Conservation (phyloP, 1,140 invertebrate genomes). For the Drosophila carrolli region DNA sequence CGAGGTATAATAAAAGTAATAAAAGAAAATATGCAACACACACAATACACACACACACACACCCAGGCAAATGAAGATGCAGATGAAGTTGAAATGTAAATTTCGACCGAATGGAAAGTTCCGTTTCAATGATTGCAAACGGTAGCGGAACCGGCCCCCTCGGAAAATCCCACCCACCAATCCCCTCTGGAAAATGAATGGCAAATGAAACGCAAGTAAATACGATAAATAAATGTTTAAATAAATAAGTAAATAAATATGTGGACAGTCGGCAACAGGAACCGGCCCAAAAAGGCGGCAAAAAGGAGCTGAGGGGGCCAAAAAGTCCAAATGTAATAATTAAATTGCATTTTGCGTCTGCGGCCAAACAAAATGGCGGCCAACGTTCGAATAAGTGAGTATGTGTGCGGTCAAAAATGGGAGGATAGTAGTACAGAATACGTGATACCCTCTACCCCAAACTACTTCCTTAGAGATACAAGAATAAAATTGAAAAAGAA, state of each 20-base stretch:
- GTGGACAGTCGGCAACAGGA: constrained; percentile 22
- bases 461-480: too few relatives aligned
- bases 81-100: constrained; percentile 59
- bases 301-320: constrained; percentile 11
- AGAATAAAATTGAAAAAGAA: too few relatives aligned
- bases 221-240: constrained; percentile 76
- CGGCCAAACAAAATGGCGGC: constrained; percentile 77
- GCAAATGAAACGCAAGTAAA: constrained; percentile 50
- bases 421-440: not conserved
- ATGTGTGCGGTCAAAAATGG: constrained; percentile 2
- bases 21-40: constrained; percentile 53
- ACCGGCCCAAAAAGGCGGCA: not conserved
- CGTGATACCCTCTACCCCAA: not conserved
- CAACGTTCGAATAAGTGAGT: constrained; percentile 20
- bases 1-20: constrained; percentile 60
- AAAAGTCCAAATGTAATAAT: constrained; percentile 75
- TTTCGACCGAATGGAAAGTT: constrained; percentile 45
- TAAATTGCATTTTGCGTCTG: constrained; percentile 81
- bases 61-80: constrained; percentile 38
- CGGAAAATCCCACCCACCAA: not conserved
- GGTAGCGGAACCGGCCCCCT: constrained; percentile 15
- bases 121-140: constrained; percentile 49
- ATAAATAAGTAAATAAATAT: constrained; percentile 76
- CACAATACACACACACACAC: not conserved
- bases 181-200: constrained; percentile 1